Conservation (phyloP, 2,797 vertebrate species). For the Chaetophractus vellerosus region DNA sequence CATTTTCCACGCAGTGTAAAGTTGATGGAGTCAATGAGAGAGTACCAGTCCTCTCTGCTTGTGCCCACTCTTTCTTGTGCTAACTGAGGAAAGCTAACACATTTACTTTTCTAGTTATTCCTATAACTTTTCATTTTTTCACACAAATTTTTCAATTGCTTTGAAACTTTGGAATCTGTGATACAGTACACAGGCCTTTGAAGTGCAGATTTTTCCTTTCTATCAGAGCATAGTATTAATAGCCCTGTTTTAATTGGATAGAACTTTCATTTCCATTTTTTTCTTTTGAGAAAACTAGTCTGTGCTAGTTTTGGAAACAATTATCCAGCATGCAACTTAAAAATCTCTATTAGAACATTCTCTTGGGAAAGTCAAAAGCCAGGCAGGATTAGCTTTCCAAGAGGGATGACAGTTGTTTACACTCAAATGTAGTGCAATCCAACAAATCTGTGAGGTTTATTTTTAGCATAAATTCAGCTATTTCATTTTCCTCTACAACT, state of each 20-base stretch:
- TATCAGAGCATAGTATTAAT: constrained; percentile 83
- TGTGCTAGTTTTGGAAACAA: constrained; percentile 89
- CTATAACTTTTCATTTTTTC: constrained; percentile 37
- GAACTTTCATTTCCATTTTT: constrained; percentile 87
- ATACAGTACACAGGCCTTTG: constrained; percentile 59
- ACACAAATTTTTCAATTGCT: constrained; percentile 11
- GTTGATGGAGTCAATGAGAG: not conserved
- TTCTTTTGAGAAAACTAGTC: constrained; percentile 87
- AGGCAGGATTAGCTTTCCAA: constrained; percentile 88
- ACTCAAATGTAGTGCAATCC: constrained; percentile 87
- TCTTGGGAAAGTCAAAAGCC: constrained; percentile 87
- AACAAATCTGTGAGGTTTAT: constrained; percentile 89
- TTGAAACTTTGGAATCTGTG: constrained; percentile 45
- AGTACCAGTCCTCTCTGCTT: not conserved
- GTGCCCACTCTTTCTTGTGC: not conserved
- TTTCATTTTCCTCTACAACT: constrained; percentile 86
- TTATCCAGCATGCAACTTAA: constrained; percentile 84
- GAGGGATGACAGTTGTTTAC: constrained; percentile 89
- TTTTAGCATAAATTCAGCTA: constrained; percentile 90
- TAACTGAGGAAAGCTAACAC: not conserved
- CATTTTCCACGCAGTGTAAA: not conserved
- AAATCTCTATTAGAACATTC: constrained; percentile 81
- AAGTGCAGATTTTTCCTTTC: constrained; percentile 71
- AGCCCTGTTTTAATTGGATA: constrained; percentile 88
- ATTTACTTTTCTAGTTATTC: not conserved